Evolutionary conservation across 2,797 vertebrate species (phyloP).

Genomic region (Fringilla coelebs): DNA sequence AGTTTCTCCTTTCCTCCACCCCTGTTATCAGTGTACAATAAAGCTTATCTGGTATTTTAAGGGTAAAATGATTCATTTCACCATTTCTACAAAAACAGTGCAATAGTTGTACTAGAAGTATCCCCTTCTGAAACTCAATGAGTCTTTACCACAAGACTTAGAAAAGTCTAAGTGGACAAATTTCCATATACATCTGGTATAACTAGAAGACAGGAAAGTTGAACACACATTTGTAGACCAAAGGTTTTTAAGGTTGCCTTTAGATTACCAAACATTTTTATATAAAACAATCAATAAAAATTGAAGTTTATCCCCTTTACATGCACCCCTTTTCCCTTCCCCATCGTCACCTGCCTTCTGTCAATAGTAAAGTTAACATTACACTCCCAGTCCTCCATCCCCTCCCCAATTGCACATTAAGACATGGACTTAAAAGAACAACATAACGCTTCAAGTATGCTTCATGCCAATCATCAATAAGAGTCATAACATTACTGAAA

Average conservation of each 20-base stretch:
- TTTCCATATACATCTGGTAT: conserved; percentile 37
- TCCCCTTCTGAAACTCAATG: conserved; percentile 36
- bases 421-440: conserved; percentile 65
- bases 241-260: conserved; percentile 58
- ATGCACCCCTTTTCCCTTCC: conserved; percentile 41
- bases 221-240: conserved; percentile 60
- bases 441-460: conserved; percentile 74
- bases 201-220: conserved; percentile 54
- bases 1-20: neutral
- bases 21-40: conserved; percentile 31
- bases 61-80: conserved; percentile 31
- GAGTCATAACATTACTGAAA: conserved; percentile 77
- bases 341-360: conserved; percentile 29
- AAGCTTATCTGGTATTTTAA: conserved; percentile 46
- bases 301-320: conserved; percentile 63
- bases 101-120: conserved; percentile 31
- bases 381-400: neutral
- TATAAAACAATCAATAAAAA: conserved; percentile 70
- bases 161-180: conserved; percentile 69
- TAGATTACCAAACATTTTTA: conserved; percentile 70
- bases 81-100: conserved; percentile 39
- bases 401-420: conserved; percentile 74
- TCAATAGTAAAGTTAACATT: conserved; percentile 55
- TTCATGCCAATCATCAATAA: conserved; percentile 76
- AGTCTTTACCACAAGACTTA: conserved; percentile 63